Conservation (phyloP, 2,888 invertebrate genomes). For the Mantis religiosa region DNA sequence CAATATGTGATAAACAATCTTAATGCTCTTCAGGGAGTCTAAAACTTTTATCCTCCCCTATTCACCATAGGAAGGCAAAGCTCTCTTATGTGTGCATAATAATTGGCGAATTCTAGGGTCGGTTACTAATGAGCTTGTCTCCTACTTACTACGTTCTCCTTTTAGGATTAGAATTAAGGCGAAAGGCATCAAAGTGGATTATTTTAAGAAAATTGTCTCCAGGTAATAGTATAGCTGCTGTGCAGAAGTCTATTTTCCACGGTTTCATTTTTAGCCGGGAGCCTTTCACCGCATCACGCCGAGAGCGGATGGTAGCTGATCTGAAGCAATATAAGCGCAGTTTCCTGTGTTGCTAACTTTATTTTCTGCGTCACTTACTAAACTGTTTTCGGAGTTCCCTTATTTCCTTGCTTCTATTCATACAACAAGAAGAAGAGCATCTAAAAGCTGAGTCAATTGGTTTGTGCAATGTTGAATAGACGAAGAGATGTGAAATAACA, state of each 20-base stretch:
- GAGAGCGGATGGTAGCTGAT: background rate
- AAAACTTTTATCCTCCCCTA: too few relatives aligned
- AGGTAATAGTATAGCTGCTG: background rate
- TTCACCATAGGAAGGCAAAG: too few relatives aligned
- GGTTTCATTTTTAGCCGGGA: background rate
- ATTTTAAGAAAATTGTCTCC: background rate
- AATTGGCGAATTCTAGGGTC: background rate
- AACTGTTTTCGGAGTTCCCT: background rate
- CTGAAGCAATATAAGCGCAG: background rate
- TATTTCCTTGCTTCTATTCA: background rate
- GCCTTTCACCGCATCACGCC: too few relatives aligned
- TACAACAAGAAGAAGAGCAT: background rate
- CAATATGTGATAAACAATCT: too few relatives aligned
- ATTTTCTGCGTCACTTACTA: background rate
- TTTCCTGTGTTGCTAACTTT: background rate
- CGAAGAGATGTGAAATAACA: background rate
- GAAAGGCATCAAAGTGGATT: background rate
- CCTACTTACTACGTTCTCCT: background rate
- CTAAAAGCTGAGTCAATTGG: background rate
- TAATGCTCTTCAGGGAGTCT: too few relatives aligned
- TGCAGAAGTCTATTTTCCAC: background rate
- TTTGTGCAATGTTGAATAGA: background rate
- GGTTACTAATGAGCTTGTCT: background rate
- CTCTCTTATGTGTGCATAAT: too few relatives aligned
- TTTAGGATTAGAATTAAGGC: background rate